These are phyloP conservation scores for Zelleria hepariella DNA, from an alignment of 2,888 invertebrate species.

Conservation along the genomic window DNA sequence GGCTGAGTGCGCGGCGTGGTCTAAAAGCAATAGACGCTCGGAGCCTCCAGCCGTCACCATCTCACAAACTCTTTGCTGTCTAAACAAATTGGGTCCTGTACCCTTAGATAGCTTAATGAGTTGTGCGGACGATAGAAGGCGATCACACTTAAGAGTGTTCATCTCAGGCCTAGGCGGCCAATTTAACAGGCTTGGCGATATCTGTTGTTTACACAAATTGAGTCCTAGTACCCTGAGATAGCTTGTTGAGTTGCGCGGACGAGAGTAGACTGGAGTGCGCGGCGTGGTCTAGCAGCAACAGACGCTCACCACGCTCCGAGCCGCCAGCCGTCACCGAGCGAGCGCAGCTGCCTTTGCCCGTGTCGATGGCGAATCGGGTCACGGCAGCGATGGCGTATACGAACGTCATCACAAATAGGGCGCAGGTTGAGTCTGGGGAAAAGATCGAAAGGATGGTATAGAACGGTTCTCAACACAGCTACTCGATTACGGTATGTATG, in stretches of 20 bases:
- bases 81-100: no score
- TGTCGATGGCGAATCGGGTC: slow-evolving; percentile 51
- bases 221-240: slow-evolving; percentile 48
- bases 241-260: slow-evolving; percentile 56
- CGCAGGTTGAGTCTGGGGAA: slow-evolving; percentile 47
- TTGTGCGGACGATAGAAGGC: no score
- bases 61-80: no score
- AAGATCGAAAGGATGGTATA: neutral
- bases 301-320: slow-evolving; percentile 49
- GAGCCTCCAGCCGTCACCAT: no score
- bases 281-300: slow-evolving; percentile 55
- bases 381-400: slow-evolving; percentile 63
- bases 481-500: no score
- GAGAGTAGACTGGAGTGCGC: slow-evolving; percentile 60
- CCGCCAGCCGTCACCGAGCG: no score
- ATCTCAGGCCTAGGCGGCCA: no score
- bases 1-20: slow-evolving; percentile 59
- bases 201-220: slow-evolving; percentile 46
- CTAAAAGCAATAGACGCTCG: slow-evolving; percentile 48
- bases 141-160: no score
- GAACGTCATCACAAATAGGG: slow-evolving; percentile 50
- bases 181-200: no score
- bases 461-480: no score
- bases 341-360: slow-evolving; percentile 36
- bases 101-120: no score